phyloP scores from a whole-genome alignment of 2,888 invertebrate genomes.

The Andricus quercusramuli region DNA sequence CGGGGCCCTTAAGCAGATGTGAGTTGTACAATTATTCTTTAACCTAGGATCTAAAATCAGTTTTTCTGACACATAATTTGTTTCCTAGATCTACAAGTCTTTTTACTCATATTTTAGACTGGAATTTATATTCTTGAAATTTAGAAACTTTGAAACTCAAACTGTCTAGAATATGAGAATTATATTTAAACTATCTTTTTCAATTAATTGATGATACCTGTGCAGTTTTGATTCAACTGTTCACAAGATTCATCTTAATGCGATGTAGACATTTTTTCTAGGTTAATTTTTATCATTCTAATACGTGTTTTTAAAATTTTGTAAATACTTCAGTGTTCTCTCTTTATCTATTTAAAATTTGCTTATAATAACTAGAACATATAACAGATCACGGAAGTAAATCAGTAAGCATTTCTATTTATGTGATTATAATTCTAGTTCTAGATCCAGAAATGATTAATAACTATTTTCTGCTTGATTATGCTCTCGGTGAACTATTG shows the following conservation, averaged over 20 bases:
- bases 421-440: not conserved
- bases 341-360: not conserved
- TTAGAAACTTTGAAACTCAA: not conserved
- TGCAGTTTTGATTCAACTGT: not conserved
- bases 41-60: not conserved
- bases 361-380: not conserved
- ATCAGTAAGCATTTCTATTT: not conserved
- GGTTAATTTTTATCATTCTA: constrained; percentile 32
- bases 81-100: not conserved
- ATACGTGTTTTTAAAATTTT: not conserved
- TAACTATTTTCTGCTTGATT: not conserved
- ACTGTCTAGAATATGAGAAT: not conserved
- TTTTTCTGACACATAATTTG: not conserved
- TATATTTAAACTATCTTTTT: not conserved
- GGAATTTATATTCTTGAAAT: not conserved
- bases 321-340: not conserved
- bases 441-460: not conserved
- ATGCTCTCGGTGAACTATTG: not conserved
- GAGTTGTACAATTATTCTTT: constrained; percentile 50
- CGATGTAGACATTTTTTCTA: not conserved
- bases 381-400: not conserved
- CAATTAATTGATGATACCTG: not conserved
- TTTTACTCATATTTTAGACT: constrained; percentile 15
- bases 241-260: not conserved
- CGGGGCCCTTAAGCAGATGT: constrained; percentile 60